Base-by-base conservation (phyloP, 2,888 invertebrate genomes). In the Cephus runcator region DNA sequence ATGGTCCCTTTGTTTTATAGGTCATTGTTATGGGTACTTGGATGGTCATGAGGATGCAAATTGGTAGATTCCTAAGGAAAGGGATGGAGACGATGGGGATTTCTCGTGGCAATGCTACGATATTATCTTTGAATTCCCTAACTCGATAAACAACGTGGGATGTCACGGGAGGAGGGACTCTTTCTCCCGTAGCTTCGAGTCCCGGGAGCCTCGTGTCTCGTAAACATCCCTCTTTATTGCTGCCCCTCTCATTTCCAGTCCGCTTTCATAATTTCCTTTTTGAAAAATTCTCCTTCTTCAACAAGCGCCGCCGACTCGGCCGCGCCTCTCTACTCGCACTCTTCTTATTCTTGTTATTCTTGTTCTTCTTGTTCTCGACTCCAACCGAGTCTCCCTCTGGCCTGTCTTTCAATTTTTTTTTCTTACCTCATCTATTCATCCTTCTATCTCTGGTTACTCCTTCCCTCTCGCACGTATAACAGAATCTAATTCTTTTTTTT, bases 201-300 rank as follows among this genome's bases (percentile, higher is more conserved):
- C 80, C 85, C 87, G 84, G 85, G 87, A 89, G 85, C 84, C 82
- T 85, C 81, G 84, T 86, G 87, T 90, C 90, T 89, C 91, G 85
- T 91, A 91, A 91, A 90, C 87, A 90, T 90, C 88, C 87, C 88
- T 90, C 86, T 91, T 90, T 90, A 90, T 89, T 87, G 86, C 88
- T 85, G 85, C 85, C 87, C 87, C 85, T 85, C 88, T 86, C 89
- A 87, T 90, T 90, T 91, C 88, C 86, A 88, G 88, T 85, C 85
- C 88, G 87, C 86, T 88, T 87, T 88, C 88, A 87, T 88, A 89
- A 88, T 89, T 90, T 89, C 87, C 87, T 88, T 87, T 88, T 87
- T 84, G 86, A 87, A 88, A 87, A 88, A 85, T 88, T 83, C 79
- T 69, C 69, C 78, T 36, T 34, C 34, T 30, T 76, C 68, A 34